These are phyloP conservation scores for Stenolophus ochropezus DNA, from an alignment of 2,888 invertebrate genomes.

Conservation along the genomic window DNA sequence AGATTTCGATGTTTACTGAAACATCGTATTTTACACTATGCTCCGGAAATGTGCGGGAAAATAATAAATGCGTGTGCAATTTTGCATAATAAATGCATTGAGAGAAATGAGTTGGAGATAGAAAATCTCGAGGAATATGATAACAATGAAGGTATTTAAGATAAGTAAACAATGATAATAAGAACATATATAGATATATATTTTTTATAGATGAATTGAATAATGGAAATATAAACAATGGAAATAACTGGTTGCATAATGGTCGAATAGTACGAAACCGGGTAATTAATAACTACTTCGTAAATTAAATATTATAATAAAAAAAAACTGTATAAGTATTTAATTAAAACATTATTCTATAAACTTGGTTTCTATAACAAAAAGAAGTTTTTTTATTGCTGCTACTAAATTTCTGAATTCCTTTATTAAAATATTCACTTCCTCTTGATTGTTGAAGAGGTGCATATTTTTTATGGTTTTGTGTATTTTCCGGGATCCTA, in stretches of 20 bases:
- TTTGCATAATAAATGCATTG: too few relatives aligned
- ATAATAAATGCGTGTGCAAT: neutral
- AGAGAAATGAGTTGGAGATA: too few relatives aligned
- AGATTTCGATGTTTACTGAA: neutral
- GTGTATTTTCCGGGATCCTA: neutral
- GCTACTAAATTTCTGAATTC: neutral
- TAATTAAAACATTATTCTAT: neutral
- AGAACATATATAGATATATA: neutral
- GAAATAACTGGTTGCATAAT: neutral
- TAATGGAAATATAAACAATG: neutral
- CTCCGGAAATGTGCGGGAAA: neutral
- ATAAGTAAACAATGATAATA: neutral
- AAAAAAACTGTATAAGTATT: neutral
- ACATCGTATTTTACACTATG: slow-evolving; percentile 5
- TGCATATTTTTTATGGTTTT: neutral
- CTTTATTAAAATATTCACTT: neutral
- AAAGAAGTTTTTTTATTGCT: neutral
- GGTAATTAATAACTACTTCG: neutral
- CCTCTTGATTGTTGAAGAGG: neutral
- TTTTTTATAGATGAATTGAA: neutral
- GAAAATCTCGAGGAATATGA: too few relatives aligned
- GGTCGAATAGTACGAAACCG: neutral
- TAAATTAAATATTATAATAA: neutral
- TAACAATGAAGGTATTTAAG: too few relatives aligned
- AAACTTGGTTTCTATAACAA: neutral